Conservation (phyloP, 1,140 invertebrate genomes). For the Thalassaphorura encarpata region DNA sequence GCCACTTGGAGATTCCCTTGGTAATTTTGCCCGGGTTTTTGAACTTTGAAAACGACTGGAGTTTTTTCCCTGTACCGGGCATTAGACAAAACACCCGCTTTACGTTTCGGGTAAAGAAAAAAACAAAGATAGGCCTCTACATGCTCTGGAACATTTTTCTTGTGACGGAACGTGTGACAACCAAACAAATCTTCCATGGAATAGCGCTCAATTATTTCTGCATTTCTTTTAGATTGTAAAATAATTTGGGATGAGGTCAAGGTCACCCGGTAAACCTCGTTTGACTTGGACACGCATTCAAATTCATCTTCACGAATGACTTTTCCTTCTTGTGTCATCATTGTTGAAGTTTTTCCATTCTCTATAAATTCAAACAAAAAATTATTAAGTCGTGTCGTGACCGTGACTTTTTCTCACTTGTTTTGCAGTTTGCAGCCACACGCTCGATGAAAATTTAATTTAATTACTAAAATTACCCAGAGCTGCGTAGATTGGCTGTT, state of each 20-base stretch:
- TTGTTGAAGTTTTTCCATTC: neutral
- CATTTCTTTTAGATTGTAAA: constrained; percentile 4
- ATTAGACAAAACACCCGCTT: constrained; percentile 3
- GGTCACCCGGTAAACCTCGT: constrained; percentile 16
- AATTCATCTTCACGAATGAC: constrained; percentile 25
- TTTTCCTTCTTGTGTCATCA: neutral
- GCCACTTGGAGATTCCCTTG: constrained; percentile 25
- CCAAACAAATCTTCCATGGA: constrained; percentile 28
- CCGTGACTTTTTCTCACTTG: too few relatives aligned
- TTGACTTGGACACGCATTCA: constrained; percentile 13
- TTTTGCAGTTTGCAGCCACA: too few relatives aligned
- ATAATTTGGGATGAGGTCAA: constrained; percentile 19
- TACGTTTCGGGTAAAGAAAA: constrained; percentile 12
- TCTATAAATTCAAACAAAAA: too few relatives aligned
- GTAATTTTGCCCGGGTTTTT: constrained; percentile 19
- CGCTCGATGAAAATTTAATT: too few relatives aligned
- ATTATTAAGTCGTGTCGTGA: too few relatives aligned
- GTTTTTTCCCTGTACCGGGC: constrained; percentile 11
- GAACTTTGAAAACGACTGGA: constrained; percentile 23
- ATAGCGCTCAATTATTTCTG: constrained; percentile 9
- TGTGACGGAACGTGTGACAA: constrained; percentile 23
- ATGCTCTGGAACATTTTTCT: neutral
- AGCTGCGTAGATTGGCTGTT: too few relatives aligned
- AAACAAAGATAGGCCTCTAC: constrained; percentile 19
- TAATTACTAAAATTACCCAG: too few relatives aligned